Evolutionary conservation across 2,113 vertebrate species (phyloP).

Genomic region (Alaudala cheleensis): DNA sequence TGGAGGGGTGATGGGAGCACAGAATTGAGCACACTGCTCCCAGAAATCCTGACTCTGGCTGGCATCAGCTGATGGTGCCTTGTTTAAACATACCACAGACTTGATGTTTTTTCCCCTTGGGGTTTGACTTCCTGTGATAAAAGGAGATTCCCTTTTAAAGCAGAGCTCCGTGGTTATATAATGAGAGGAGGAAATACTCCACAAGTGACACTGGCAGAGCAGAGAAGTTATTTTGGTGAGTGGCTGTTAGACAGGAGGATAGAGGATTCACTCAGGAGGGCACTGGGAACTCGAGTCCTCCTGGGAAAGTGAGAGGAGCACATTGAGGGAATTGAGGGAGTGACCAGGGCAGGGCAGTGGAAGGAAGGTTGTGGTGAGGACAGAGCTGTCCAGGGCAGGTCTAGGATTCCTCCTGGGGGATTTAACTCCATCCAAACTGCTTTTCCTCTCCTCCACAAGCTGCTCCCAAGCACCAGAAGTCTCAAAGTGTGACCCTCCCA

Average conservation of each 20-base stretch:
- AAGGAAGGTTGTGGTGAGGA: neutral
- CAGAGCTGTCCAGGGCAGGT: neutral
- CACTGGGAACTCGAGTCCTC: neutral
- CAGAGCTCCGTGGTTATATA: neutral
- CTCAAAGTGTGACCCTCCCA: neutral
- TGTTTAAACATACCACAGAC: neutral
- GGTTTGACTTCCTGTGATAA: conserved; percentile 50
- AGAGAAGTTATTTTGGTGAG: conserved; percentile 8
- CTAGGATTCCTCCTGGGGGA: neutral
- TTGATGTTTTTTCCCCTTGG: neutral
- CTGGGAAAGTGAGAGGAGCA: neutral
- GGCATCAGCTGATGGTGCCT: neutral
- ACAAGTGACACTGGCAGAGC: neutral
- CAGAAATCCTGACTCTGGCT: neutral
- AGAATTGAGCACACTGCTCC: neutral
- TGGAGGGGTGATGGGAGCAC: neutral
- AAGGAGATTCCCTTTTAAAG: conserved; percentile 55
- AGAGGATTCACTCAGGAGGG: neutral
- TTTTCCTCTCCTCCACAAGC: neutral
- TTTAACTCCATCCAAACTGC: neutral
- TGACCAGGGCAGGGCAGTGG: neutral
- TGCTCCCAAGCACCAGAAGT: neutral
- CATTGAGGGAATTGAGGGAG: neutral
- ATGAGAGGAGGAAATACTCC: conserved; percentile 43
- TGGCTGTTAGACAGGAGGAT: neutral